Conservation (phyloP, 23 tunicate species). For the Diplosoma virens region DNA sequence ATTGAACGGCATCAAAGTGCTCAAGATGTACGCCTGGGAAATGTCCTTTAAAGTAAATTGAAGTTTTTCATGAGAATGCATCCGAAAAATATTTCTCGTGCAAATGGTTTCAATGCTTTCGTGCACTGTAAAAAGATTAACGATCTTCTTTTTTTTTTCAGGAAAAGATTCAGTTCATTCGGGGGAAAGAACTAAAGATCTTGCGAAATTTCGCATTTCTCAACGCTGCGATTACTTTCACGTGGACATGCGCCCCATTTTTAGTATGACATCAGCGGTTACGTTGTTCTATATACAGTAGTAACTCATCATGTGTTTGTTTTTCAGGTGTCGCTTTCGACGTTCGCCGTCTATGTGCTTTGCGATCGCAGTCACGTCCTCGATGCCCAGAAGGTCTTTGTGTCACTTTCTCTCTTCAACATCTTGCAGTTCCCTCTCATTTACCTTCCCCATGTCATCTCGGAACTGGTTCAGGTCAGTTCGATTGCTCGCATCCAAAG, state of each 20-base stretch:
- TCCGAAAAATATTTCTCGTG: too few species aligned
- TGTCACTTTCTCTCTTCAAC: conserved; percentile 62
- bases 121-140: too few species aligned
- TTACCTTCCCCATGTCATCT: conserved; percentile 50
- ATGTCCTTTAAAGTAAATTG: conserved; percentile 45
- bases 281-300: too few species aligned
- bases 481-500: too few species aligned
- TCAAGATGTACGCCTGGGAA: conserved; percentile 85
- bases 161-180: conserved; percentile 61
- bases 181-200: conserved; percentile 57
- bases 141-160: conserved; percentile 21
- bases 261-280: too few species aligned
- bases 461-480: conserved; percentile 19
- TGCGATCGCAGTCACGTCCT: conserved; percentile 32
- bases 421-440: conserved; percentile 58
- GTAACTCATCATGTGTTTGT: too few species aligned
- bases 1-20: conserved; percentile 74
- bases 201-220: conserved; percentile 72
- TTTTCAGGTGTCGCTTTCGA: conserved; percentile 53
- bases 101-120: too few species aligned
- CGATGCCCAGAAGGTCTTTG: conserved; percentile 54
- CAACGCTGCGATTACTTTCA: conserved; percentile 75
- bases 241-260: conserved; percentile 89
- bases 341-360: conserved; percentile 58
- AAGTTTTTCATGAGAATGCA: too few species aligned